These are phyloP conservation scores for Scopus umbretta DNA, from an alignment of 2,113 vertebrate species.

Conservation along the genomic window DNA sequence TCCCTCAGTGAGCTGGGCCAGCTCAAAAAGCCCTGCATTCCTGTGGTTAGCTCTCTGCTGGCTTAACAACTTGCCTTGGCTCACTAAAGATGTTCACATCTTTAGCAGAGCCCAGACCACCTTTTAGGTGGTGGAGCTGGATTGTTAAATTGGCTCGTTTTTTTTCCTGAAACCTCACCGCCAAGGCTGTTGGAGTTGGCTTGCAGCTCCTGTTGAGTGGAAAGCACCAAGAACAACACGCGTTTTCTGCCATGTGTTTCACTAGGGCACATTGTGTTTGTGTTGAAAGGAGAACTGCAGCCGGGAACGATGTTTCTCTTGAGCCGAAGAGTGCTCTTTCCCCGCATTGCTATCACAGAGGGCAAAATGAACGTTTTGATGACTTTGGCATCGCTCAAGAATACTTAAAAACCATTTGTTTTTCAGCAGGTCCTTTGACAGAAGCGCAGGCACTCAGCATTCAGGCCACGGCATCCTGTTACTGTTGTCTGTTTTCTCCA, in stretches of 20 bases:
- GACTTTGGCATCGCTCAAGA: background rate
- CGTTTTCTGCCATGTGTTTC: background rate
- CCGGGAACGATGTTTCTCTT: fast-evolving
- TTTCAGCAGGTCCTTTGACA: background rate
- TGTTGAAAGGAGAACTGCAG: background rate
- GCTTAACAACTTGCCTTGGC: background rate
- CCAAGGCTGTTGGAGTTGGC: background rate
- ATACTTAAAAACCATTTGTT: background rate
- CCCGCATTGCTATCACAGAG: background rate
- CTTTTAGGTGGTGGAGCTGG: background rate
- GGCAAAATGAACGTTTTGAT: background rate
- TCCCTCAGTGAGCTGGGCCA: background rate
- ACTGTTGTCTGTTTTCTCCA: background rate
- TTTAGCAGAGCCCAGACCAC: background rate
- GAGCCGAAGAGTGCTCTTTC: background rate
- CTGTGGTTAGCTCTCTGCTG: fast-evolving
- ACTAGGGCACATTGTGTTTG: background rate
- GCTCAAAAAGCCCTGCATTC: background rate
- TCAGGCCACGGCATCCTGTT: background rate
- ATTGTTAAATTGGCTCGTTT: background rate
- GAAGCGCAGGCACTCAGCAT: background rate
- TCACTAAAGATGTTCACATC: background rate
- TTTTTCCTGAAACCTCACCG: background rate
- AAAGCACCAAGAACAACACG: background rate
- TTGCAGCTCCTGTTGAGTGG: fast-evolving